Evolutionary conservation across 2,797 vertebrate species (phyloP).

Genomic region (Liasis olivaceus): DNA sequence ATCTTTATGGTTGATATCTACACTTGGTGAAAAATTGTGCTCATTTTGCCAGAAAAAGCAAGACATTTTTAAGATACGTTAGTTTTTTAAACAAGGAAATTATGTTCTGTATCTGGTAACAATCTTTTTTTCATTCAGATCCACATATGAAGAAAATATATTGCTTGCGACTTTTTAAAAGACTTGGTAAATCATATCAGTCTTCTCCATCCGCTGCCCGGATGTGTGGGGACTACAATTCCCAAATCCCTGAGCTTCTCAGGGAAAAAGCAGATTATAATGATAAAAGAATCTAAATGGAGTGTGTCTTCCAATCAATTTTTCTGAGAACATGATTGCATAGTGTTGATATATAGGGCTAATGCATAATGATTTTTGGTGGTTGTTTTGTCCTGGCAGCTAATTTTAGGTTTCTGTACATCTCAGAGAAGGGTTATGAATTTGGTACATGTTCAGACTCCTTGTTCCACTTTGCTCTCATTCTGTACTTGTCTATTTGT

Average conservation of each 20-base stretch:
- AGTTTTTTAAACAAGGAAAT: constrained; percentile 6
- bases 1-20: neutral
- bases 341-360: neutral
- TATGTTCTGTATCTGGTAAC: neutral
- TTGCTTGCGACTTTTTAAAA: neutral
- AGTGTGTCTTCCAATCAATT: neutral
- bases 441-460: too few species aligned
- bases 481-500: neutral
- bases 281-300: neutral
- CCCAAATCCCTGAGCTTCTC: neutral
- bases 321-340: neutral
- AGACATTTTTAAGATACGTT: constrained; percentile 31
- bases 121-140: constrained; percentile 24
- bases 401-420: neutral
- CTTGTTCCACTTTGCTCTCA: too few species aligned
- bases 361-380: neutral
- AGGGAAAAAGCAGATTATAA: neutral
- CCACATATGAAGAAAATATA: neutral
- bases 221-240: neutral
- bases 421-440: neutral
- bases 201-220: neutral
- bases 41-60: neutral
- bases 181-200: too few species aligned
- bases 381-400: neutral
- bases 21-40: constrained; percentile 15